These are phyloP conservation scores for Ctena decussata DNA, from an alignment of 2,888 invertebrate species.

Conservation along the genomic window DNA sequence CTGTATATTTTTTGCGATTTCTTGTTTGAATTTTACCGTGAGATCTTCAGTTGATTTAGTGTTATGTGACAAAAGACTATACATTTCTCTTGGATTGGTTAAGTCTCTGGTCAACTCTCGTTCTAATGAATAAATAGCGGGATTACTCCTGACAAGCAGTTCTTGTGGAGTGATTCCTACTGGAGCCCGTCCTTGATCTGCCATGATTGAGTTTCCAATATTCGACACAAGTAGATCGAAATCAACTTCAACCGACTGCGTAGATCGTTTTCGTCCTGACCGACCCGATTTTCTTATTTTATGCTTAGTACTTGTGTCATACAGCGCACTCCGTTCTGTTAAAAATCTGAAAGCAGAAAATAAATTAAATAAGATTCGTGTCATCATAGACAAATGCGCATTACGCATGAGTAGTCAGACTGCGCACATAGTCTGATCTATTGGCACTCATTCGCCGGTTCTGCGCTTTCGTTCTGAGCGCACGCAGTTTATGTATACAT, in stretches of 20 bases:
- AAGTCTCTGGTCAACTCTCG: not conserved
- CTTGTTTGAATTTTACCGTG: slow-evolving; percentile 54
- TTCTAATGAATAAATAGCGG: not conserved
- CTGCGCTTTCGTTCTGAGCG: not conserved
- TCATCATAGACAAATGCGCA: too few relatives aligned
- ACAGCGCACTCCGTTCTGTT: not conserved
- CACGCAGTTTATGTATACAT: not conserved
- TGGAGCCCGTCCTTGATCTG: slow-evolving; percentile 48
- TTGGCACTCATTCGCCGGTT: too few relatives aligned
- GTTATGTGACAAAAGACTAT: slow-evolving; percentile 62
- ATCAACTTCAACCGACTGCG: slow-evolving; percentile 35
- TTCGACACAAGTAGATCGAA: slow-evolving; percentile 68
- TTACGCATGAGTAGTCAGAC: too few relatives aligned
- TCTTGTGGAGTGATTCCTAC: slow-evolving; percentile 64
- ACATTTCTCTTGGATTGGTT: slow-evolving; percentile 63
- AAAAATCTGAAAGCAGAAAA: not conserved
- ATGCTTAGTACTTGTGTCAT: not conserved
- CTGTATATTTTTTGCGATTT: slow-evolving; percentile 34
- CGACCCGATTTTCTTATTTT: not conserved
- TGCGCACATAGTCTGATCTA: too few relatives aligned
- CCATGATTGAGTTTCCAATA: slow-evolving; percentile 64
- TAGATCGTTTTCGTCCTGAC: not conserved
- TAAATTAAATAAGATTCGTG: not conserved
- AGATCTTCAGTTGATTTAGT: slow-evolving; percentile 64
- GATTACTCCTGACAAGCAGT: slow-evolving; percentile 60